These are phyloP conservation scores for Sinotaia quadrata DNA, from an alignment of 2,888 invertebrate species.

Conservation along the genomic window DNA sequence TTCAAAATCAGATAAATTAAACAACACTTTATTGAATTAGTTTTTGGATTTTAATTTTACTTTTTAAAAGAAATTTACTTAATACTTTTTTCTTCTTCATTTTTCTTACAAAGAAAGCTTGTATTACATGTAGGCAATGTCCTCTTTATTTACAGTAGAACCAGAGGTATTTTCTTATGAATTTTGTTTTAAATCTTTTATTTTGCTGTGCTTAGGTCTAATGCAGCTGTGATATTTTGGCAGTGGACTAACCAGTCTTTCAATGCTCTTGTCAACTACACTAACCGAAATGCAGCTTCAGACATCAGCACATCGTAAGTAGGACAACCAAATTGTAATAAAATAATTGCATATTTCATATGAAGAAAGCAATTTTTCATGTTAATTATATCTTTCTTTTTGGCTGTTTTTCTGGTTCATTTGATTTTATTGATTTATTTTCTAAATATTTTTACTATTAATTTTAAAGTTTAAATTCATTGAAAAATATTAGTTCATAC, in stretches of 20 bases:
- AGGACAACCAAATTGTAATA: not conserved
- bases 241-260: constrained; percentile 98
- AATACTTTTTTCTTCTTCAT: not conserved
- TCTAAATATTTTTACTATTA: too few relatives aligned
- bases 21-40: too few relatives aligned
- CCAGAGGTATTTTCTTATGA: not conserved
- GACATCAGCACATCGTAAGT: constrained; percentile 53
- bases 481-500: too few relatives aligned
- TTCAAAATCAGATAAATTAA: too few relatives aligned
- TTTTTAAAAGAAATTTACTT: too few relatives aligned
- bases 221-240: constrained; percentile 94
- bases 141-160: too few relatives aligned
- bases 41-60: too few relatives aligned
- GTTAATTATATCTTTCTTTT: not conserved
- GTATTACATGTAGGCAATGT: too few relatives aligned
- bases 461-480: too few relatives aligned
- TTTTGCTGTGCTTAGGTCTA: constrained; percentile 83
- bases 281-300: constrained; percentile 82
- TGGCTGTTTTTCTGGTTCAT: not conserved
- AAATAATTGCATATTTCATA: not conserved
- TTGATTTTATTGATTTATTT: constrained; percentile 7
- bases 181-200: not conserved
- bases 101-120: not conserved
- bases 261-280: constrained; percentile 98
- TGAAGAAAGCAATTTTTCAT: not conserved